These are phyloP conservation scores for Ectemnius cavifrons DNA, from an alignment of 2,888 invertebrate genomes.

Conservation along the genomic window DNA sequence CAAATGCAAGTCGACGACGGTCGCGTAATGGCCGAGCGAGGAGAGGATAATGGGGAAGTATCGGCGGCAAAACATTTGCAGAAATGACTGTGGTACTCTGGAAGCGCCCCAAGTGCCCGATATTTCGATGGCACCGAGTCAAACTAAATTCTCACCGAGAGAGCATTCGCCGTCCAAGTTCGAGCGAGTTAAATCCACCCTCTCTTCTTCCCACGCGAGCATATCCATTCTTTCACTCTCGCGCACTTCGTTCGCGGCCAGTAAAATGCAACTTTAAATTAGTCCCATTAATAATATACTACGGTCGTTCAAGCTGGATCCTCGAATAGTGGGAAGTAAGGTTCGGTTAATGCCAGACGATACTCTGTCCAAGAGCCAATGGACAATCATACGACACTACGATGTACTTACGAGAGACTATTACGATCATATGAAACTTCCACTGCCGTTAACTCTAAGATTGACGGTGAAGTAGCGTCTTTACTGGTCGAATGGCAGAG, in stretches of 20 bases:
- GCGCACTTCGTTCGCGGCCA: neutral
- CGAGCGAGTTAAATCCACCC: conserved; percentile 38
- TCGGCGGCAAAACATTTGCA: conserved; percentile 12
- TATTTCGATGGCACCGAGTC: conserved; percentile 34
- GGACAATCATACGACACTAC: no score
- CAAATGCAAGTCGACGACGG: no score
- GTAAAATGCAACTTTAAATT: conserved; percentile 29
- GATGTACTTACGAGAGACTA: no score
- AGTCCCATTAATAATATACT: neutral
- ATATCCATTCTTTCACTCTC: no score
- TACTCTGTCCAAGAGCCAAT: no score
- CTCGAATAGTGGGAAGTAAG: neutral
- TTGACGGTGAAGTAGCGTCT: no score
- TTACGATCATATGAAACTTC: no score
- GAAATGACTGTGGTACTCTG: conserved; percentile 21
- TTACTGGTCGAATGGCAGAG: no score
- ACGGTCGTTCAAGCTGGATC: no score
- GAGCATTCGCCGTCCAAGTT: conserved; percentile 10
- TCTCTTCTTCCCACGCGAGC: conserved; percentile 2
- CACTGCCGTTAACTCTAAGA: no score
- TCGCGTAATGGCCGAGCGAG: neutral
- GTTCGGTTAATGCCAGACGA: no score
- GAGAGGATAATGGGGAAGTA: neutral
- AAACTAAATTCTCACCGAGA: conserved; percentile 33
- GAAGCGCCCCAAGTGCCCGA: conserved; percentile 22